These are phyloP conservation scores for Aphyosemion australe DNA, from an alignment of 2,113 vertebrate genomes.

Conservation along the genomic window DNA sequence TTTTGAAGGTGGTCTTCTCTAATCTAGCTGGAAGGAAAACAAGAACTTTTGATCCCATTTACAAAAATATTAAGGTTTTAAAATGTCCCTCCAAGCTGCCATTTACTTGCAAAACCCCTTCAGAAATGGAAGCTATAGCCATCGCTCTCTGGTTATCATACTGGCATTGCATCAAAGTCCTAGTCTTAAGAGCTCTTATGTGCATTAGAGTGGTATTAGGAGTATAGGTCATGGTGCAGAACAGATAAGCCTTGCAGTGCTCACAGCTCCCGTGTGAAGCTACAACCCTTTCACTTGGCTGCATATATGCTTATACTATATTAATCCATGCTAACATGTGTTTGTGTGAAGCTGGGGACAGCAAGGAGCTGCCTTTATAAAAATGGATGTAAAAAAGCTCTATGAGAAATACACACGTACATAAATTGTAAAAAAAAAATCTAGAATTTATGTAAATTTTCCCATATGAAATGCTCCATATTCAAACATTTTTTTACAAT, in stretches of 20 bases:
- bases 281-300: background rate
- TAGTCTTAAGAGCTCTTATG: constrained; percentile 38
- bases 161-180: background rate
- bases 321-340: constrained; percentile 38
- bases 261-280: constrained; percentile 8
- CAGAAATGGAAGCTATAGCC: constrained; percentile 12
- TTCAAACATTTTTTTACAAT: too few relatives aligned
- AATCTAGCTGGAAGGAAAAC: too few relatives aligned
- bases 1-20: too few relatives aligned
- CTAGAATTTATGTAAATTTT: too few relatives aligned
- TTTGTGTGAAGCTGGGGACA: background rate
- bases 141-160: background rate
- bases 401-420: too few relatives aligned
- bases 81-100: too few relatives aligned
- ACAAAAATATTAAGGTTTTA: too few relatives aligned
- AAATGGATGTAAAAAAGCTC: too few relatives aligned
- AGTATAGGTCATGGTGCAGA: constrained; percentile 40
- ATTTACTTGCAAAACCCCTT: too few relatives aligned
- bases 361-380: background rate
- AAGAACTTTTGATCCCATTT: too few relatives aligned
- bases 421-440: too few relatives aligned
- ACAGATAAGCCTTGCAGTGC: constrained; percentile 49
- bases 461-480: too few relatives aligned
- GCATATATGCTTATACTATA: constrained; percentile 15
- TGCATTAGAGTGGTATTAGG: constrained; percentile 33